Evolutionary conservation across 2,888 invertebrate species (phyloP).

Genomic region (Amphipoea lucens): DNA sequence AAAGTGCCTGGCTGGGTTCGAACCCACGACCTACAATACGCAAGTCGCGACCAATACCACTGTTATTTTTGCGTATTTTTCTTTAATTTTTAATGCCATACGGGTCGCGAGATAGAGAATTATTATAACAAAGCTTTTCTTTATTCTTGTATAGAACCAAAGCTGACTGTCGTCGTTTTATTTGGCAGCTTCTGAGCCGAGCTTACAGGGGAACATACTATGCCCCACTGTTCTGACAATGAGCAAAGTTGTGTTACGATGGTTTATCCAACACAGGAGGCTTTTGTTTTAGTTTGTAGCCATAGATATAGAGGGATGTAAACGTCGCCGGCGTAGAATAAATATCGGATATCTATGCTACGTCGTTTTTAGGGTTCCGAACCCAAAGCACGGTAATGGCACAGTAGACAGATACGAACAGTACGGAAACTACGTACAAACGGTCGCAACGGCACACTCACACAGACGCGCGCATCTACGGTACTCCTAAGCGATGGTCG

Average conservation of each 20-base stretch:
- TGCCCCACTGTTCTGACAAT: not conserved
- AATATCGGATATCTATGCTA: not conserved
- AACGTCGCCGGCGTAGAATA: not conserved
- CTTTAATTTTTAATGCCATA: constrained; percentile 2
- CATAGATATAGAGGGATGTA: not conserved
- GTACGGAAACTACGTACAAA: too few relatives aligned
- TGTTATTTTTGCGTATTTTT: constrained; percentile 8
- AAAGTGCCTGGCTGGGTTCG: too few relatives aligned
- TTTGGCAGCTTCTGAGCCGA: constrained; percentile 16
- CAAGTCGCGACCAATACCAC: not conserved
- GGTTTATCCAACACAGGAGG: constrained; percentile 2
- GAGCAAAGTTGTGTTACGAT: constrained; percentile 16
- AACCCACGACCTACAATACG: not conserved
- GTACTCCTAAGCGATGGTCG: too few relatives aligned
- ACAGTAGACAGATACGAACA: too few relatives aligned
- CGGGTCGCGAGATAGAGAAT: constrained; percentile 18
- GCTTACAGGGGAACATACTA: constrained; percentile 29
- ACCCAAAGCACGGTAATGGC: too few relatives aligned
- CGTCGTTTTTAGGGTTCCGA: not conserved
- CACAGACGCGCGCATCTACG: too few relatives aligned
- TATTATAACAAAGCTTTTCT: constrained; percentile 18
- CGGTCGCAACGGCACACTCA: too few relatives aligned
- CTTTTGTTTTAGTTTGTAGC: not conserved
- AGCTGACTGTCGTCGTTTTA: constrained; percentile 21
- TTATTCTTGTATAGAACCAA: constrained; percentile 20